A percentile compares a stretch with the other conserved stretches of the same genome.
These are phyloP conservation scores for Oryzias woworae DNA, from an alignment of 2,113 vertebrate species.

Conservation along the genomic window DNA sequence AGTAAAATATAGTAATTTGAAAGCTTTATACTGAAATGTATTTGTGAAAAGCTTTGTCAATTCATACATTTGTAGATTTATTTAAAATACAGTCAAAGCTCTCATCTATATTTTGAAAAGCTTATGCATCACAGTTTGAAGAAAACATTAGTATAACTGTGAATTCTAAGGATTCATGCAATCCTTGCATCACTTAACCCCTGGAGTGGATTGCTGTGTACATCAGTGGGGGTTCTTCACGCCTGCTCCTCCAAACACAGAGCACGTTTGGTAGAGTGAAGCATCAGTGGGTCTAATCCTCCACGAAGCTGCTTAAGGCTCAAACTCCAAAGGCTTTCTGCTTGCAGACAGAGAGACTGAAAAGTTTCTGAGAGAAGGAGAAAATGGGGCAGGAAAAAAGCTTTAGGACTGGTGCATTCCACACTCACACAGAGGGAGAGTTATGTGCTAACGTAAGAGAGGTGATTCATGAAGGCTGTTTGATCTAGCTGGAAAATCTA, in stretches of 20 bases:
- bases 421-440: background rate
- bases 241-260: slow-evolving; percentile 8
- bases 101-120: too few relatives aligned
- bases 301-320: background rate
- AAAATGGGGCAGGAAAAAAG: slow-evolving; percentile 25
- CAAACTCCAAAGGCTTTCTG: slow-evolving; percentile 3
- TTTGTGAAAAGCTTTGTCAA: too few relatives aligned
- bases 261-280: slow-evolving; percentile 4
- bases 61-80: too few relatives aligned
- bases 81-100: too few relatives aligned
- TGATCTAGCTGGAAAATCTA: slow-evolving; percentile 36
- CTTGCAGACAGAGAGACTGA: slow-evolving; percentile 16
- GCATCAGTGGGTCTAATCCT: slow-evolving; percentile 12
- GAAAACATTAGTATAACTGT: too few relatives aligned
- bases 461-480: slow-evolving; percentile 14
- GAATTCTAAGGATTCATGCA: background rate
- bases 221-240: slow-evolving; percentile 4
- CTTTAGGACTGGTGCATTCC: background rate
- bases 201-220: background rate
- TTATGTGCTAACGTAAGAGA: slow-evolving; percentile 19
- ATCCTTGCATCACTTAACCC: background rate
- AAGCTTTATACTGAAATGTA: too few relatives aligned
- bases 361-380: slow-evolving; percentile 14
- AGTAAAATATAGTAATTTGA: too few relatives aligned
- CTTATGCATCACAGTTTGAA: too few relatives aligned